Conservation (phyloP, 2,797 vertebrate genomes). For the Prunella strophiata region DNA sequence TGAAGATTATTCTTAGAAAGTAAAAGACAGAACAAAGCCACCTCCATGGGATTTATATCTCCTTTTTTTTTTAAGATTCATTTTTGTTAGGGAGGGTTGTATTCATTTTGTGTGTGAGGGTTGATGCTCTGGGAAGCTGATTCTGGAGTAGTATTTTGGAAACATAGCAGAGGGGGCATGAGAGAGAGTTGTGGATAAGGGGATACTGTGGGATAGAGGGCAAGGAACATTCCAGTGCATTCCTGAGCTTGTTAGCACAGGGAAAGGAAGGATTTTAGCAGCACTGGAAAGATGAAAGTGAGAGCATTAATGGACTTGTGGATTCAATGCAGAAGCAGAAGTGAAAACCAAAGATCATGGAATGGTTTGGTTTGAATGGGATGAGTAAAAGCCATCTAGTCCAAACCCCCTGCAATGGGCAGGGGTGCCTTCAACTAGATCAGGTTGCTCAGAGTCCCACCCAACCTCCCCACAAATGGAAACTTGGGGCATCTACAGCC, state of each 20-base stretch:
- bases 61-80: neutral
- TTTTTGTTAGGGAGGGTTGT: neutral
- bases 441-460: neutral
- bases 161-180: neutral
- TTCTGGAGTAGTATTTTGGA: neutral
- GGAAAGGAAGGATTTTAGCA: neutral
- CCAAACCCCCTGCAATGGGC: rapidly evolving
- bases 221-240: neutral
- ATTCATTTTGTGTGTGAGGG: neutral
- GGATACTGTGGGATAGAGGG: neutral
- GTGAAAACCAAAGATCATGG: neutral
- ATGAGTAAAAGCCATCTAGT: neutral
- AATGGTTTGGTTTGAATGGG: neutral
- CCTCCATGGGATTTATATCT: neutral
- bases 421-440: neutral
- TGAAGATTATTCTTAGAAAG: slow-evolving; percentile 20
- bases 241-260: neutral
- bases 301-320: neutral
- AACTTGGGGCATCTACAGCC: neutral
- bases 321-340: neutral
- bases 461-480: neutral
- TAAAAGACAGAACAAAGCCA: slow-evolving; percentile 4
- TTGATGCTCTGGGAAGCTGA: neutral
- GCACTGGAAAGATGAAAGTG: neutral
- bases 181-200: neutral